Conservation (phyloP, 2,888 invertebrate species). For the Melanotus villosus region DNA sequence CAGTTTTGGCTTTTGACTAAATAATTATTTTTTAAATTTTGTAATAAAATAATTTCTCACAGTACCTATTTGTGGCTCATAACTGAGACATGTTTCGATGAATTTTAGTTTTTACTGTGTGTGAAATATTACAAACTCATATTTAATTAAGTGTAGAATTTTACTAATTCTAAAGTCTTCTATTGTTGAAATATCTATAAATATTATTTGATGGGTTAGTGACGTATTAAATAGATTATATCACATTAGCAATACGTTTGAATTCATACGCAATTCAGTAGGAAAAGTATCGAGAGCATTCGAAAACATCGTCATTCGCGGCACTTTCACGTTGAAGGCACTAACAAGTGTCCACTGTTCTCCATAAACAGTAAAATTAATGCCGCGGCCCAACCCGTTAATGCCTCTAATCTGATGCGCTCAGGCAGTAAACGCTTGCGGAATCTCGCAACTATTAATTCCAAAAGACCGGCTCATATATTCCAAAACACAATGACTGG, state of each 20-base stretch:
- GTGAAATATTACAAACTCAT: too few species aligned
- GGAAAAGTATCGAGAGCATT: slow-evolving; percentile 37
- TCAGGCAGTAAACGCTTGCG: slow-evolving; percentile 66
- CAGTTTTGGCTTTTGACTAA: too few species aligned
- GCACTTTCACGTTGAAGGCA: slow-evolving; percentile 46
- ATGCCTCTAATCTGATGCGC: slow-evolving; percentile 68
- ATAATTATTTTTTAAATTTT: too few species aligned
- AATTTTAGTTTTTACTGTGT: too few species aligned
- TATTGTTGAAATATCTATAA: too few species aligned
- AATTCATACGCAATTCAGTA: not conserved
- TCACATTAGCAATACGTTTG: not conserved
- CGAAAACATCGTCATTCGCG: slow-evolving; percentile 32
- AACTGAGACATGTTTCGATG: too few species aligned
- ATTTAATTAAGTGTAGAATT: too few species aligned
- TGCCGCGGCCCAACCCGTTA: slow-evolving; percentile 65
- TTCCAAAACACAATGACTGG: slow-evolving; percentile 63
- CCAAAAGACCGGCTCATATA: slow-evolving; percentile 64
- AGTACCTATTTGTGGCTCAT: too few species aligned
- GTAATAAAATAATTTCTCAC: too few species aligned
- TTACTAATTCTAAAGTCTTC: too few species aligned
- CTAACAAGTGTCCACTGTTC: slow-evolving; percentile 56
- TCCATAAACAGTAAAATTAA: slow-evolving; percentile 67
- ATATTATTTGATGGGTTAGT: too few species aligned
- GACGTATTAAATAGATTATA: too few species aligned
- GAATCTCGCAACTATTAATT: slow-evolving; percentile 68